Conservation (phyloP, 2,888 invertebrate genomes). For the Drosophila sordidula region DNA sequence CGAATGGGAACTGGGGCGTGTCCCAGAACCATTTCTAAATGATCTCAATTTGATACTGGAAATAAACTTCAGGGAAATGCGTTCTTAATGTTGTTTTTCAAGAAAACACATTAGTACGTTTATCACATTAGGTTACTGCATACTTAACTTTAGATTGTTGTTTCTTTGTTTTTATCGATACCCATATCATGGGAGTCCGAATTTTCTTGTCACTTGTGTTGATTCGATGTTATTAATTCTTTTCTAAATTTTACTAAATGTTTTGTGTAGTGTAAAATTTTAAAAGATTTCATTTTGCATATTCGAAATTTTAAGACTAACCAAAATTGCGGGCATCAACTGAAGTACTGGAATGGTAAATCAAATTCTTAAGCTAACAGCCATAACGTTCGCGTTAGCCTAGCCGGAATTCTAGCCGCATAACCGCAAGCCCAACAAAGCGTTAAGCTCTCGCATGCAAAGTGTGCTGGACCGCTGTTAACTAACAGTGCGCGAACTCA, state of each 20-base stretch:
- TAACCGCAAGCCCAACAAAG: background rate
- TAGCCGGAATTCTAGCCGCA: background rate
- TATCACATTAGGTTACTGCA: constrained; percentile 18
- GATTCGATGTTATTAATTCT: background rate
- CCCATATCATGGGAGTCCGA: background rate
- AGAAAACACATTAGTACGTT: constrained; percentile 14
- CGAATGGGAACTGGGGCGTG: constrained; percentile 35
- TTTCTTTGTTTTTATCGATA: background rate
- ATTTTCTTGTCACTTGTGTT: background rate
- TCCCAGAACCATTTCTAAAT: constrained; percentile 20
- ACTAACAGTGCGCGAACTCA: constrained; percentile 20
- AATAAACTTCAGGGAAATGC: constrained; percentile 31
- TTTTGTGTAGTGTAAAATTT: background rate
- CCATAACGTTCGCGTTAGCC: background rate
- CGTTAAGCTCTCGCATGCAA: background rate
- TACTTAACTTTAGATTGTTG: background rate
- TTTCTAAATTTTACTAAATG: background rate
- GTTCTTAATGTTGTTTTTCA: background rate
- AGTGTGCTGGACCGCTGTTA: constrained; percentile 25
- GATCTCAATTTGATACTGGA: constrained; percentile 28
- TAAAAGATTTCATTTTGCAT: background rate
- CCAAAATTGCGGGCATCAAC: background rate
- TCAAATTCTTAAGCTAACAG: background rate
- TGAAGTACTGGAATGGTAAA: constrained; percentile 4
- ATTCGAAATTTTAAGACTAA: background rate